Percentiles rank a stretch among this genome's conserved stretches.
These are phyloP conservation scores for Cyphomyrus discorhynchus DNA, from an alignment of 2,113 vertebrate species.

Conservation along the genomic window DNA sequence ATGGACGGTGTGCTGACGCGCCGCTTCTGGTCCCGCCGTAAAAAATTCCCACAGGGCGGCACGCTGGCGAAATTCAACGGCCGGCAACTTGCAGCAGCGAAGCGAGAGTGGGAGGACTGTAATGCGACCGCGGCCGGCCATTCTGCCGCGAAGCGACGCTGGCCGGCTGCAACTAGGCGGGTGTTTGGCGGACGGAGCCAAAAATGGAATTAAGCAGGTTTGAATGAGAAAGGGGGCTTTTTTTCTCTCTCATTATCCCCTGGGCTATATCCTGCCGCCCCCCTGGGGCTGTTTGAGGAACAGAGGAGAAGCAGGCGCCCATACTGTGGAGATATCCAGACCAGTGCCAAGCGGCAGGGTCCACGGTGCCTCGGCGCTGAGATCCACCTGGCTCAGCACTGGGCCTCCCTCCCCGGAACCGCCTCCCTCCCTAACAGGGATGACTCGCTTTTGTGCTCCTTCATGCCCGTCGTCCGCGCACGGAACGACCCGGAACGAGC, in stretches of 20 bases:
- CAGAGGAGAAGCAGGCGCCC: conserved; percentile 17
- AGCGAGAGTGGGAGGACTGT: not conserved
- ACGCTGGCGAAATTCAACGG: not conserved
- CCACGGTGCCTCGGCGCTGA: conserved; percentile 24
- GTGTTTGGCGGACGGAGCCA: conserved; percentile 39
- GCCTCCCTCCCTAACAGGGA: conserved; percentile 26
- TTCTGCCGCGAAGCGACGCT: conserved; percentile 15
- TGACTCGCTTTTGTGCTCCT: conserved; percentile 18
- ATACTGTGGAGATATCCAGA: conserved; percentile 22
- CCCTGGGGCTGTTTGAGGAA: conserved; percentile 16
- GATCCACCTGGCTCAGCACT: conserved; percentile 40
- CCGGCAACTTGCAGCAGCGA: not conserved
- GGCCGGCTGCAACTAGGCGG: conserved; percentile 22
- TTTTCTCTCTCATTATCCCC: conserved; percentile 50
- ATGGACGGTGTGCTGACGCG: not conserved
- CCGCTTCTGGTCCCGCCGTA: not conserved
- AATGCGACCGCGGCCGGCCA: not conserved
- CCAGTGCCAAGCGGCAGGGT: conserved; percentile 34
- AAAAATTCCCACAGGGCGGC: not conserved
- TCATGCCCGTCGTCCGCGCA: not conserved
- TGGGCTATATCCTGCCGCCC: conserved; percentile 51
- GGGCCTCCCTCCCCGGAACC: conserved; percentile 21
- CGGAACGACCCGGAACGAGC: not conserved
- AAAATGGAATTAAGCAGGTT: conserved; percentile 50
- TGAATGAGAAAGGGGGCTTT: conserved; percentile 43